These are phyloP conservation scores for Tineola bisselliella DNA, from an alignment of 2,888 invertebrate genomes.

Conservation along the genomic window DNA sequence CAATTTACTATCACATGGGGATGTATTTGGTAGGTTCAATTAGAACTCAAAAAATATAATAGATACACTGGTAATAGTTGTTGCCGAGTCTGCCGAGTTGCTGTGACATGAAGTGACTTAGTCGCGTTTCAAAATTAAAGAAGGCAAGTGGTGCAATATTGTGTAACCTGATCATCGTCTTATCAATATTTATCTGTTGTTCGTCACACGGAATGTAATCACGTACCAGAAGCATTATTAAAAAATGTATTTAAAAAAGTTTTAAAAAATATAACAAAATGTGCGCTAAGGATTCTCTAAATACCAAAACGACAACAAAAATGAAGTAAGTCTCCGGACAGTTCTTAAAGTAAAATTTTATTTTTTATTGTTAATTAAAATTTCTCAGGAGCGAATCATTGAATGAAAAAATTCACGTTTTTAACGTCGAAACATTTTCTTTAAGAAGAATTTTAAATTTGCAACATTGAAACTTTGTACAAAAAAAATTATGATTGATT, in stretches of 20 bases:
- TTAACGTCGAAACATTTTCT: neutral
- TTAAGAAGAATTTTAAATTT: neutral
- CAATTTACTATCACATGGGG: neutral
- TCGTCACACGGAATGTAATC: too few relatives aligned
- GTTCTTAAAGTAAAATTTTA: neutral
- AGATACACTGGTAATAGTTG: too few relatives aligned
- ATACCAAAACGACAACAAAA: neutral
- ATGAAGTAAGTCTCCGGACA: neutral
- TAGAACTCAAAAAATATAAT: too few relatives aligned
- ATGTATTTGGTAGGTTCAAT: neutral
- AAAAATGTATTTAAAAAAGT: too few relatives aligned
- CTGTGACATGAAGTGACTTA: too few relatives aligned
- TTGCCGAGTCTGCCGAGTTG: too few relatives aligned
- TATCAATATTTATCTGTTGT: too few relatives aligned
- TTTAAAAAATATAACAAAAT: neutral
- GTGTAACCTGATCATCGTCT: too few relatives aligned
- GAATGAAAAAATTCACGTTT: neutral
- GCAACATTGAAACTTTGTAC: neutral
- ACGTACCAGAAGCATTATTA: too few relatives aligned
- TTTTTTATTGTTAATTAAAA: conserved; percentile 5
- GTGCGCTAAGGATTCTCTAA: neutral
- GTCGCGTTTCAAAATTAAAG: too few relatives aligned
- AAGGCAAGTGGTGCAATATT: too few relatives aligned
- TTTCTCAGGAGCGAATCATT: neutral
- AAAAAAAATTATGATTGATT: too few relatives aligned